Base-by-base conservation (phyloP, 1,140 invertebrate genomes). In the Ceratina australensis region DNA sequence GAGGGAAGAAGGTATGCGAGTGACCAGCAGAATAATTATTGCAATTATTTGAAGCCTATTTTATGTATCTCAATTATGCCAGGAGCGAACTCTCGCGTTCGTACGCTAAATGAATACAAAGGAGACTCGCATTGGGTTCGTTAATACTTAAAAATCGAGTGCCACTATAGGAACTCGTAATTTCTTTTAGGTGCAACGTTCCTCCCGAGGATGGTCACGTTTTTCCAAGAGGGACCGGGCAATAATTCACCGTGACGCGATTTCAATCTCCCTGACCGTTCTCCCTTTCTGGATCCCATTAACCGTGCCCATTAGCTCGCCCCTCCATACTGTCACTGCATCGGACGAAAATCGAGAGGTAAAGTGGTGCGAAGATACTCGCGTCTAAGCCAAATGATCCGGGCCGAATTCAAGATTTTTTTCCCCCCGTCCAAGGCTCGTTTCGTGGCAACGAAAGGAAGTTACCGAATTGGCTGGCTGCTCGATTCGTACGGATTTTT, bases 241-340 rank as follows among this genome's bases (percentile, higher is more conserved):
- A 54, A 66, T 66, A 66, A 66, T 66, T 66, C 63, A 65, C 15
- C 20, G 26, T 20, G 66, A 54, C 66, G 26, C 66, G 24, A 22
- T 68, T 49, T 22, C 72, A 28, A 76, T 68, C 65, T 28, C 28
- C 54, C 24, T 49, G n/a, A 60, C 0, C 49, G 24, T 24, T 54
- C 50, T n/a, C 50, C 42, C 42, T 60, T 60, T 49, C 42, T 13
- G 4, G 10, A 60, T 15, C 47, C 74, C 66, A 76, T 76, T 68
- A 76, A 66, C 54, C 8, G 18, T 50, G 26, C 65, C 42, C 73
- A 60, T 76, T 76, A 76, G 42, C 16, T 52, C 10, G 56, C 42
- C n/a, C 15, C 47, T 69, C 56, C 26, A 60, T 33, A 59, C 60
- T 26, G 56, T 52, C 47, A 18, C 15, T 42, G 65, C 15, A 47